Evolutionary conservation across 2,113 vertebrate genomes (phyloP).

Genomic region (Chionodraco myersi): DNA sequence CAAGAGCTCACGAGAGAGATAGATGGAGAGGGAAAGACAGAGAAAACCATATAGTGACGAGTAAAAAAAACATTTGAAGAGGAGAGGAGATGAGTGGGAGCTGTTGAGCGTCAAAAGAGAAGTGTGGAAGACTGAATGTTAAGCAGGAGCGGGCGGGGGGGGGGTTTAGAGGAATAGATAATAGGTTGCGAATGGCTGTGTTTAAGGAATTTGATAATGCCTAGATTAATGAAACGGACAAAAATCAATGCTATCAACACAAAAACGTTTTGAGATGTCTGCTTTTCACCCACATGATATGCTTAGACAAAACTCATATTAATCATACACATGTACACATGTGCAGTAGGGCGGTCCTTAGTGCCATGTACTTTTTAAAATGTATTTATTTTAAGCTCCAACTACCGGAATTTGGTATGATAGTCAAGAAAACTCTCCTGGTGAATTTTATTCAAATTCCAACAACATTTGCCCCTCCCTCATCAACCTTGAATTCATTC

Average conservation of each 20-base stretch:
- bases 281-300: background rate
- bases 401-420: too few species aligned
- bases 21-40: slow-evolving; percentile 34
- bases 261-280: background rate
- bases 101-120: slow-evolving; percentile 55
- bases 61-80: slow-evolving; percentile 61
- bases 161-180: slow-evolving; percentile 27
- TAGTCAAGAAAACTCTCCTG: too few species aligned
- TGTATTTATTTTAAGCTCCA: too few species aligned
- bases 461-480: too few species aligned
- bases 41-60: slow-evolving; percentile 33
- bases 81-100: slow-evolving; percentile 63
- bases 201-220: slow-evolving; percentile 9
- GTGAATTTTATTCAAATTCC: too few species aligned
- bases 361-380: too few species aligned
- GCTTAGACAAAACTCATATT: background rate
- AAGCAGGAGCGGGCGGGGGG: slow-evolving; percentile 36
- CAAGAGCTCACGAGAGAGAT: slow-evolving; percentile 60
- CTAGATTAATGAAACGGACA: background rate
- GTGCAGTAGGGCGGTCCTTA: background rate
- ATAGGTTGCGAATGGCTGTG: slow-evolving; percentile 14
- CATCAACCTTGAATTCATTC: too few species aligned
- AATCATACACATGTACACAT: background rate
- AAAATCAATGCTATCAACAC: background rate
- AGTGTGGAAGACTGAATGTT: slow-evolving; percentile 56